A percentile compares a stretch with the other conserved stretches of the same genome.
phyloP scores from a whole-genome alignment of 2,797 vertebrate genomes.

The Arnoldichthys spilopterus region DNA sequence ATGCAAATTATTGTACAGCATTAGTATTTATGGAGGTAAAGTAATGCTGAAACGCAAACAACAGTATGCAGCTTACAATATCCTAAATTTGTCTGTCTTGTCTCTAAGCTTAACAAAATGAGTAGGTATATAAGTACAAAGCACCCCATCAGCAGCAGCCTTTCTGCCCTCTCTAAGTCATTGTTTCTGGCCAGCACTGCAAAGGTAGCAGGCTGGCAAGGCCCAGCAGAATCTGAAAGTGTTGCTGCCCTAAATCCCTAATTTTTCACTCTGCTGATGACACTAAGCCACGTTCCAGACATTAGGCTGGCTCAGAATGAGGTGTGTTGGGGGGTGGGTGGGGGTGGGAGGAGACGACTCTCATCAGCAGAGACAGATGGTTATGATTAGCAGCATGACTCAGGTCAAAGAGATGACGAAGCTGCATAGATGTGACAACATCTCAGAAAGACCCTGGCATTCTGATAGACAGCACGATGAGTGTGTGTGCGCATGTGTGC shows the following conservation, averaged over 20 bases:
- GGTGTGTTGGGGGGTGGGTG: not conserved
- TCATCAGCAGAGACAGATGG: conserved; percentile 12
- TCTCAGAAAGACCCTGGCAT: not conserved
- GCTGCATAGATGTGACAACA: not conserved
- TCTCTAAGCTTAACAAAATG: not conserved
- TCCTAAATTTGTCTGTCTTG: not conserved
- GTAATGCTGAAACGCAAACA: not conserved
- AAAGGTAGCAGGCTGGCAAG: not conserved
- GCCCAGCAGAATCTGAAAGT: not conserved
- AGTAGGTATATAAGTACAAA: conserved; percentile 27
- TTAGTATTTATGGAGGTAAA: not conserved
- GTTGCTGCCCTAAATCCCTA: not conserved
- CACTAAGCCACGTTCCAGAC: not conserved
- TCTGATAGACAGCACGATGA: not conserved
- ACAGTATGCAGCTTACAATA: not conserved
- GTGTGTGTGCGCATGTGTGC: no score
- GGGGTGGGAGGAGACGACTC: not conserved
- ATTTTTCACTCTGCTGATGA: conserved; percentile 5
- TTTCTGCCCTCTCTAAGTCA: not conserved
- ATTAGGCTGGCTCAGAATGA: conserved; percentile 7
- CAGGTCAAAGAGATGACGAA: not conserved
- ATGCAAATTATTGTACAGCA: no score
- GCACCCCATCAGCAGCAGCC: conserved; percentile 2
- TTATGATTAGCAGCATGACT: conserved; percentile 10
- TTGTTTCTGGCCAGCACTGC: not conserved